Evolutionary conservation across 1,140 invertebrate genomes (phyloP).

Genomic region (Hesperophylax magnus): DNA sequence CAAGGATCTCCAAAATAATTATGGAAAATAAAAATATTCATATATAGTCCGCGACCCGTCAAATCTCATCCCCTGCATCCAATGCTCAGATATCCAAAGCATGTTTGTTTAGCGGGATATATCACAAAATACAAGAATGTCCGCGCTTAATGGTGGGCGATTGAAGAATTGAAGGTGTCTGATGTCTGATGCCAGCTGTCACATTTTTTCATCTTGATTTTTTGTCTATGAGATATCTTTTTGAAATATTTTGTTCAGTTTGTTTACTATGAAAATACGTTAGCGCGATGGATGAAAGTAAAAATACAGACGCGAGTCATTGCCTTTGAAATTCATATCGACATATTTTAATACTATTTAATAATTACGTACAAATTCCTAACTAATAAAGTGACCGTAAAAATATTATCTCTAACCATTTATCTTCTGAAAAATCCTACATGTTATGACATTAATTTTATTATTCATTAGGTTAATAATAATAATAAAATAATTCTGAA

Average conservation of each 20-base stretch:
- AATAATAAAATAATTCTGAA: too few species aligned
- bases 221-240: constrained; percentile 30
- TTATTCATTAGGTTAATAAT: too few species aligned
- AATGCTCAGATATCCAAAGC: constrained; percentile 18
- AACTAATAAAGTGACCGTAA: too few species aligned
- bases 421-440: too few species aligned
- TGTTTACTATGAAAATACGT: constrained; percentile 41
- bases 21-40: too few species aligned
- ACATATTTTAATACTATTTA: too few species aligned
- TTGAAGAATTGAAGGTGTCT: constrained; percentile 20
- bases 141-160: constrained; percentile 25
- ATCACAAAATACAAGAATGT: constrained; percentile 51
- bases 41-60: background rate
- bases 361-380: too few species aligned
- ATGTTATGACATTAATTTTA: too few species aligned
- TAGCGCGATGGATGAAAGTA: background rate
- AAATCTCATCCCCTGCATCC: background rate
- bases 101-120: constrained; percentile 52
- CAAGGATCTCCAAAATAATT: too few species aligned
- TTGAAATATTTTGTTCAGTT: constrained; percentile 9
- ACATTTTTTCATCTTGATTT: constrained; percentile 31
- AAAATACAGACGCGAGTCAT: background rate
- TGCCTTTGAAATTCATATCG: too few species aligned
- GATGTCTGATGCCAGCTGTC: constrained; percentile 12
- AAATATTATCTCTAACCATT: too few species aligned